Evolutionary conservation across 1,140 invertebrate species (phyloP).

Genomic region (Zaprionus nigranus): DNA sequence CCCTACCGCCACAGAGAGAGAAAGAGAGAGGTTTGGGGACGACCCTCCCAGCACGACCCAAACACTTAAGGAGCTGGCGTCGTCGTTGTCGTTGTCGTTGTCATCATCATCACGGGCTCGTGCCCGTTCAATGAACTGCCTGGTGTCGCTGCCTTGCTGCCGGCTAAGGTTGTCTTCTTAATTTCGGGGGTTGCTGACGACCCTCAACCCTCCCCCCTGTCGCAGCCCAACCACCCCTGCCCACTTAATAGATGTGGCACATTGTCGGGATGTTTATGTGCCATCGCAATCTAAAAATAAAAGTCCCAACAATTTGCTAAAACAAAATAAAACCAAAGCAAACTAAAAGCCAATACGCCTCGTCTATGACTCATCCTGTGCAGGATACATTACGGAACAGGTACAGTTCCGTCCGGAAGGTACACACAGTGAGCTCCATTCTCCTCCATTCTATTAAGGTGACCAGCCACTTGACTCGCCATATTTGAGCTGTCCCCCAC

Average conservation of each 20-base stretch:
- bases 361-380: constrained; percentile 31
- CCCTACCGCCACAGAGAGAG: too few relatives aligned
- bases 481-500: constrained; percentile 52
- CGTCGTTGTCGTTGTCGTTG: constrained; percentile 31
- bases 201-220: not conserved
- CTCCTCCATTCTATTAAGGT: constrained; percentile 29
- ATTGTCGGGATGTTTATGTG: constrained; percentile 15
- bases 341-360: not conserved
- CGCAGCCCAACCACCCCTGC: not conserved
- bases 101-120: constrained; percentile 36
- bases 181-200: constrained; percentile 34
- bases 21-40: constrained; percentile 4
- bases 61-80: constrained; percentile 72
- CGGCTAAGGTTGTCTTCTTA: constrained; percentile 39
- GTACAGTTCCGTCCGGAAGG: constrained; percentile 13
- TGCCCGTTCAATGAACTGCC: constrained; percentile 67
- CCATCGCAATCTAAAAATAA: constrained; percentile 14
- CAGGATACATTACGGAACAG: constrained; percentile 6
- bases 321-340: constrained; percentile 11
- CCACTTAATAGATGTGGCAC: constrained; percentile 1
- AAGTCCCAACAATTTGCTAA: constrained; percentile 19
- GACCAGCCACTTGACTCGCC: constrained; percentile 33
- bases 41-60: constrained; percentile 41
- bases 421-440: not conserved
- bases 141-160: not conserved